Base-by-base conservation (phyloP, 2,113 vertebrate genomes). In the Thinocorus orbignyianus region DNA sequence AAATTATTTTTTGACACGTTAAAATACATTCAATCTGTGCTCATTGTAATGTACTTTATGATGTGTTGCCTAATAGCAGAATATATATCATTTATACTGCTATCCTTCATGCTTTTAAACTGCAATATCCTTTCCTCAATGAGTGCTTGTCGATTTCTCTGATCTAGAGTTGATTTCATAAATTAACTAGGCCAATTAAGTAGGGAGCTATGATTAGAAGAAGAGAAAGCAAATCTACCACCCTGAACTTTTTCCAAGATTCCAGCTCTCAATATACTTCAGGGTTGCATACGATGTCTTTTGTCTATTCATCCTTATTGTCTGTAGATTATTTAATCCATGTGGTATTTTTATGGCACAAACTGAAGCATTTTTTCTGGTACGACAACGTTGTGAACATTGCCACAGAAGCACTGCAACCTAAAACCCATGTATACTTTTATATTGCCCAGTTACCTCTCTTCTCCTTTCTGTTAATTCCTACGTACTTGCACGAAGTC, bases 91-190 rank as follows among this genome's bases (percentile, higher is more conserved):
- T 97, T 98, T 97, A 96, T 97, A 97, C 78, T 92, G 95, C 94
- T 97, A 96, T 97, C 76, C 85, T 96, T 98, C 93, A 88, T 98
- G 97, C 94, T 97, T 97, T 98, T 97, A 98, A 97, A 97, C 86
- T 89, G 81, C 97, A 97, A 97, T 97, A 97, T 97, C 94, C 93
- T 97, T 97, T 98, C 86, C 52, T 98, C 97, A 97, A 92, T 97
- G 97, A 96, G 93, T 97, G 86, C 96, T 97, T 98, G 97, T 98
- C 98, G 98, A 81, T 98, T 98, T 97, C 93, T 88, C 95, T 97
- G 97, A 98, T 98, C 96, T 97, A 96, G 95, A 97, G 97, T 97
- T 98, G 97, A 97, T 97, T 98, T 97, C 95, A 96, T 98, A 98
- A 98, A 98, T 98, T 98, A 98, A 95, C 93, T 97, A 88, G 88